phyloP scores from a whole-genome alignment of 2,113 vertebrate genomes.

The Siphamia tubifer region DNA sequence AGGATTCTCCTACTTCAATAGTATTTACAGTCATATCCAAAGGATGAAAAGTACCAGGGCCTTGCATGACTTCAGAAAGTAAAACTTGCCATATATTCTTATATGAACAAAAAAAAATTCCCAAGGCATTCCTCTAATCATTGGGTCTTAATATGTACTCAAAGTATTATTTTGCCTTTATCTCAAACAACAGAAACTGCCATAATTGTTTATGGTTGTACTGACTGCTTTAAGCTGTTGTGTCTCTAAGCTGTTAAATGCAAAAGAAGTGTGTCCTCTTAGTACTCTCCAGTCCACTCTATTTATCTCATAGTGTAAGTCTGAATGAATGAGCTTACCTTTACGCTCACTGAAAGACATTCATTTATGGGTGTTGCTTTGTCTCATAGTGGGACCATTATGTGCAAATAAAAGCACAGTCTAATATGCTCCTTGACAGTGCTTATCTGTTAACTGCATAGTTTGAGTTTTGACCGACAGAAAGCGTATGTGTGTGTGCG shows the following conservation, averaged over 20 bases:
- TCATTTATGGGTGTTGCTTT: slow-evolving; percentile 64
- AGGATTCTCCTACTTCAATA: slow-evolving; percentile 1
- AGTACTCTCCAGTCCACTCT: slow-evolving; percentile 24
- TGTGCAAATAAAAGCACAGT: slow-evolving; percentile 42
- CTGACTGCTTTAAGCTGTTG: slow-evolving; percentile 31
- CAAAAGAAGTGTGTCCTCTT: slow-evolving; percentile 21
- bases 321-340: slow-evolving; percentile 28
- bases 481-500: no score
- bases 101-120: slow-evolving; percentile 19
- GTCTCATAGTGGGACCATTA: slow-evolving; percentile 73
- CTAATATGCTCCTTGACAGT: slow-evolving; percentile 16
- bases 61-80: slow-evolving; percentile 50
- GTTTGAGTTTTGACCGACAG: no score
- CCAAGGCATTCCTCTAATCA: neutral
- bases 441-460: slow-evolving; percentile 23
- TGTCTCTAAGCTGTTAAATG: slow-evolving; percentile 21
- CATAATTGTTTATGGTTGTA: slow-evolving; percentile 29
- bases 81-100: slow-evolving; percentile 30
- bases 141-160: slow-evolving; percentile 8
- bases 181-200: slow-evolving; percentile 35
- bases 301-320: slow-evolving; percentile 28
- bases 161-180: slow-evolving; percentile 34
- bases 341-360: slow-evolving; percentile 50
- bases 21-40: slow-evolving; percentile 33
- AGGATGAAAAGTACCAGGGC: slow-evolving; percentile 32